Base-by-base conservation (phyloP, 2,113 vertebrate genomes). In the Tautogolabrus adspersus region DNA sequence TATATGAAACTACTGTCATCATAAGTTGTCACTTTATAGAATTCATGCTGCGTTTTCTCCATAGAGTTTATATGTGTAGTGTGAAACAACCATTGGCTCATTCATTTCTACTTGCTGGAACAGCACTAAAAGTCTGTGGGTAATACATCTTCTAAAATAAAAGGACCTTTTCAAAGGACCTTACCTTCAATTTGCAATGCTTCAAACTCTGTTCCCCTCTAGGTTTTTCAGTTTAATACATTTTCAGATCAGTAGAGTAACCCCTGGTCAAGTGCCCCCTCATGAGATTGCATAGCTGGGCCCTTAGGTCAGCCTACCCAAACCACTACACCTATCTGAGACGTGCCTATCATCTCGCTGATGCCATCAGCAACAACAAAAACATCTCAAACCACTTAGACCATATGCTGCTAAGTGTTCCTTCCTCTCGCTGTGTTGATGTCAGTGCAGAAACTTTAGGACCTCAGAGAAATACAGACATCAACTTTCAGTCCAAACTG, bases 211-310 rank as follows among this genome's bases (percentile, higher is more conserved):
- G 56, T 59, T 21, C 59, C 71, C 62, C 55, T 16, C 26, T 34
- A 34, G 21, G n/a, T 73, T 82, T 15, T 69, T 74, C 46, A 51
- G 59, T 79, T 69, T 82, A 82, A 69, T 74, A 65, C 55, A 70
- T 81, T 72, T 75, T 64, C 66, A 67, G 26, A 82, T 77, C 66
- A 57, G 62, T 6, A 3, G 47, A 19, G 9, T 82, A 56, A 82
- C 30, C 40, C 21, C 38, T 66, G 69, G 75, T 86, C 65, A 79
- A 84, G 57, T 9, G 22, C 15, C 3, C 19, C 23, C 66, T 64
- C 23, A 44, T 23, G 75, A 77, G 81, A 77, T 23, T 12, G 8
- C 1, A 21, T 51, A 6, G 49, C 56, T 5, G 5, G 37, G 56
- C 52, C 61, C 37, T 77, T 26, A 68, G 65, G 66, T 84, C 79